Evolutionary conservation across 2,888 invertebrate species (phyloP), one percentile per base, ranked within the genome.

Genomic region (Drosophila neotestacea): DNA sequence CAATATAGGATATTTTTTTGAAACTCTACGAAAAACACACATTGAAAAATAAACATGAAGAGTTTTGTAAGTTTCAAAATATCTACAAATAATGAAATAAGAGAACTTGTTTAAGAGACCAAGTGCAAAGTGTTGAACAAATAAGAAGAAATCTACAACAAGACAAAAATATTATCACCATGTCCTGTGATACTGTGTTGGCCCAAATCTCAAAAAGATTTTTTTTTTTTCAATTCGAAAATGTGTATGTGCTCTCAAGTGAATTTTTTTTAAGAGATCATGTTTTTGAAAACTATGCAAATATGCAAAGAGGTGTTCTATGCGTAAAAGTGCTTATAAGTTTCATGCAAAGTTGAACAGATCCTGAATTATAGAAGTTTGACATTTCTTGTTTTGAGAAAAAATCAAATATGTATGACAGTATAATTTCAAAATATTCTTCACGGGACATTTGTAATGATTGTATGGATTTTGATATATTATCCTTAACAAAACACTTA

Each of bases 51-150:
- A 39, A 73, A 76, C 16, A 90, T 90, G 90, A 91, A 84, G 89
- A 89, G 88, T 85, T 86, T 91, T 87, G 90, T 91, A 91, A 90
- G 90, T 90, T 76, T 76, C 9, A n/a, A 28, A 22, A 41, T 38
- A n/a, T 16, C 28, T 39, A 44, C 36, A 60, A 54, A 51, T 22
- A 13, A 55, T 11, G 6, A 46, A 48, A 46, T 22, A 54, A 1
- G 41, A 34, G 9, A 52, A 48, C 13, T 6, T 41, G 46, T 54
- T 54, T 41, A 22, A 28, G 10, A 7, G n/a, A 28, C 1, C 46
- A 36, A 54, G 13, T 62, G 30, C 9, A 36, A 60, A 66, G 62
- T 68, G 62, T n/a, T 10, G 9, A 48, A 55, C 52, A 63, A 27
- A 27, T 4, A 11, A 46, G 13, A 6, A 38, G 7, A 11, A 13